Base-by-base conservation (phyloP, 2,888 invertebrate species). In the Malachius bipustulatus region DNA sequence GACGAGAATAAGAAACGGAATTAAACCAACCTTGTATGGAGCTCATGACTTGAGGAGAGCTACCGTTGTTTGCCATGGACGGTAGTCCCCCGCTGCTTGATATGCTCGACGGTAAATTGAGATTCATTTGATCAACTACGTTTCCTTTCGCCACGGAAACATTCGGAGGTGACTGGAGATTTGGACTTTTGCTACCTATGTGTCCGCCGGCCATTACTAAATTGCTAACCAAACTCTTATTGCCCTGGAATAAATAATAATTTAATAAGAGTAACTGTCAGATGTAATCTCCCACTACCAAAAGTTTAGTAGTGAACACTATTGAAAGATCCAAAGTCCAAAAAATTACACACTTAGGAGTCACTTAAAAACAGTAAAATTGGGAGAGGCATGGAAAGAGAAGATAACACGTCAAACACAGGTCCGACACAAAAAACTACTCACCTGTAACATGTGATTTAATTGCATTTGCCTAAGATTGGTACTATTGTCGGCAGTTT, bases 121-220 rank as follows among this genome's bases (percentile, higher is more conserved):
- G 66, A 44, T 69, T 51, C 42, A 77, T 76, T 59, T 76, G 73
- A 26, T 73, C 70, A 51, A 77, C 76, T 3, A 70, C 72, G 34
- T 47, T 59, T 50, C 63, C 74, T 73, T 64, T 59, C 47, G 79
- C 77, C 42, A 81, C 80, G 47, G 82, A 78, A 49, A 83, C 80
- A 55, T 85, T 84, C 31, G 84, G 84, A 38, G 85, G 84, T 36
- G 85, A 85, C 62, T 87, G 87, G 58, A 87, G 66, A 58, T 78
- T 84, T 44, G 84, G 83, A 62, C 82, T 83, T 62, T 84, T 84
- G 64, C 73, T 84, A 44, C 82, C 82, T 60, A 84, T 66, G 53
- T 77, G 77, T 55, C 76, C 81, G 62, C 79, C 74, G 43, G 76
- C 73, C 68, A 82, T 73, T 33, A 77, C 73, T 57, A 82, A 71